phyloP scores from a whole-genome alignment of 2,113 vertebrate genomes.

The Lophochroa leadbeateri region DNA sequence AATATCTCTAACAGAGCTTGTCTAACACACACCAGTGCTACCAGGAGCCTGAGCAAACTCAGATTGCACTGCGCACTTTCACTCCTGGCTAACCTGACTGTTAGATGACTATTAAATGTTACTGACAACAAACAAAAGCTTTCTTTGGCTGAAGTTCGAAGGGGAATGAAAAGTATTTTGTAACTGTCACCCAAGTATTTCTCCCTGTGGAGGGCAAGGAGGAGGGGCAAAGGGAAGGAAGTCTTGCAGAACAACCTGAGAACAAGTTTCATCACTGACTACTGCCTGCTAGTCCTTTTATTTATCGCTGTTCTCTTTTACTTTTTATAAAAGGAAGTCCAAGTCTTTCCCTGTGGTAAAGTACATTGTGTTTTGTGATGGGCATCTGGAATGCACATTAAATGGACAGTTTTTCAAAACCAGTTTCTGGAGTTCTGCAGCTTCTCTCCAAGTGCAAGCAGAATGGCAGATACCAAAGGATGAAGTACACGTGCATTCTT shows the following conservation, averaged over 20 bases:
- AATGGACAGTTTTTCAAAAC: background rate
- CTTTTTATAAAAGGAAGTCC: background rate
- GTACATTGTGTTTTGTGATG: background rate
- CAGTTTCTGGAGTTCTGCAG: background rate
- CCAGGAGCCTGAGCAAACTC: background rate
- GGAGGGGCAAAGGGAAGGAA: background rate
- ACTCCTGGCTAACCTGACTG: background rate
- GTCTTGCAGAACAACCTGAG: conserved; percentile 34
- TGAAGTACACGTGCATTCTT: background rate
- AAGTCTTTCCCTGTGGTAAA: background rate
- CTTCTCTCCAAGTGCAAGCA: background rate
- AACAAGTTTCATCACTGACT: conserved; percentile 34
- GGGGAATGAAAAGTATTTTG: background rate
- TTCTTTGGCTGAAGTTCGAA: background rate
- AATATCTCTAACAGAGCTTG: background rate
- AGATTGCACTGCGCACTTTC: background rate
- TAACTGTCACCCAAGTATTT: background rate
- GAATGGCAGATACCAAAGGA: background rate
- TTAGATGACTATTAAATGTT: background rate
- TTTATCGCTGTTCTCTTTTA: conserved; percentile 8
- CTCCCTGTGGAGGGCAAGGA: background rate
- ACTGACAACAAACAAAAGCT: background rate
- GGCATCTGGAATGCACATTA: background rate
- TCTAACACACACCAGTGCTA: background rate
- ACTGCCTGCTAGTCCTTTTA: background rate